A percentile compares a stretch with the other conserved stretches of the same genome.
These are phyloP conservation scores for Echinops telfairi DNA, from an alignment of 2,113 vertebrate genomes.

Conservation along the genomic window DNA sequence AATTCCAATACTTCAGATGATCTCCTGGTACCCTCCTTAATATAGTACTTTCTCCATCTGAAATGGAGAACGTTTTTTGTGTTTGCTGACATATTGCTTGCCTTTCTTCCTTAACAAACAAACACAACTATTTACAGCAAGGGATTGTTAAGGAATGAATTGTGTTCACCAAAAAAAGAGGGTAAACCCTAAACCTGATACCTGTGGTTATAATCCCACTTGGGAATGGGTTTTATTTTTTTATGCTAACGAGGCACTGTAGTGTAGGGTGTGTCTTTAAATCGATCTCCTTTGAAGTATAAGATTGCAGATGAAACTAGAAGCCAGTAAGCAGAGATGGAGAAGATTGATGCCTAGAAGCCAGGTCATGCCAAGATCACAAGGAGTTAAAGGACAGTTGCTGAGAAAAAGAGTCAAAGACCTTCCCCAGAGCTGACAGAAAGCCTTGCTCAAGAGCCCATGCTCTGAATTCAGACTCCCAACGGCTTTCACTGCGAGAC, in stretches of 20 bases:
- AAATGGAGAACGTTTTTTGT: constrained; percentile 22
- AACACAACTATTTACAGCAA: not conserved
- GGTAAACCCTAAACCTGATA: not conserved
- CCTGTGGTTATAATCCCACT: not conserved
- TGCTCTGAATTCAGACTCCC: not conserved
- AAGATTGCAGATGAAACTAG: not conserved
- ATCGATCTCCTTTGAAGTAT: not conserved
- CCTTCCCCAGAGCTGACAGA: not conserved
- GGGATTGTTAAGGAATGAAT: not conserved
- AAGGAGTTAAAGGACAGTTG: not conserved
- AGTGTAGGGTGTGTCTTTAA: not conserved
- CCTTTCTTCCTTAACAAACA: not conserved
- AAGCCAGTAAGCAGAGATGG: not conserved
- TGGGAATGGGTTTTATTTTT: not conserved
- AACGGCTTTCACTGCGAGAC: not conserved
- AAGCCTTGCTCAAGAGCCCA: not conserved
- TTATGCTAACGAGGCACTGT: not conserved
- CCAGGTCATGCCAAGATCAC: not conserved
- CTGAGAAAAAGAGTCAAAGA: not conserved
- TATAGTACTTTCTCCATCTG: not conserved
- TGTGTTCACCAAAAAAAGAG: not conserved
- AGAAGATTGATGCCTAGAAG: not conserved
- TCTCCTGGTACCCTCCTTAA: no score
- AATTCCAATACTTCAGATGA: no score
- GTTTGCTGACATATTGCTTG: not conserved